Conservation (phyloP, 2,113 vertebrate species). For the Pica pica region DNA sequence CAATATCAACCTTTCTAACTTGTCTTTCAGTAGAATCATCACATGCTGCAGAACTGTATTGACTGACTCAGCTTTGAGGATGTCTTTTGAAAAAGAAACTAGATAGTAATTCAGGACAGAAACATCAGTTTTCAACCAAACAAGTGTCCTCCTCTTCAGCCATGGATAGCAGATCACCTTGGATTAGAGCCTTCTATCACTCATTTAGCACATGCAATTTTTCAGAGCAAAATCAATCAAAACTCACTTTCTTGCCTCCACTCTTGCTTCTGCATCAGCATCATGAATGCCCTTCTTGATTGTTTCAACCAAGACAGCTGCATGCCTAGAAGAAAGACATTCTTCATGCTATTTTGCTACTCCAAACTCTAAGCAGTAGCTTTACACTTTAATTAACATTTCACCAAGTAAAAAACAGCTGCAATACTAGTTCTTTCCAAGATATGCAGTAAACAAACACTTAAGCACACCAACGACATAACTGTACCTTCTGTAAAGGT, state of each 20-base stretch:
- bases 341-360: background rate
- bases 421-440: background rate
- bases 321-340: slow-evolving; percentile 78
- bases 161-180: rapidly evolving
- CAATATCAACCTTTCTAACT: background rate
- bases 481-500: background rate
- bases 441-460: background rate
- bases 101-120: background rate
- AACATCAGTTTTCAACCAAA: background rate
- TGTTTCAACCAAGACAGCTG: slow-evolving; percentile 90
- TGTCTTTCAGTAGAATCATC: background rate
- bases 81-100: background rate
- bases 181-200: background rate
- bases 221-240: background rate
- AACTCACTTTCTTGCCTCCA: slow-evolving; percentile 95
- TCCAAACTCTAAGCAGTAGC: background rate
- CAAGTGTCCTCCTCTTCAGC: background rate
- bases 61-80: background rate
- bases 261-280: slow-evolving; percentile 93
- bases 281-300: slow-evolving; percentile 97
- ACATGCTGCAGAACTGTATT: background rate
- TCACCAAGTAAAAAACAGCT: background rate
- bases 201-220: background rate
- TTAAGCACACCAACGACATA: background rate
- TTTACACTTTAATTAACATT: background rate